Evolutionary conservation across 2,797 vertebrate species (phyloP).

Genomic region (Balearica regulorum): DNA sequence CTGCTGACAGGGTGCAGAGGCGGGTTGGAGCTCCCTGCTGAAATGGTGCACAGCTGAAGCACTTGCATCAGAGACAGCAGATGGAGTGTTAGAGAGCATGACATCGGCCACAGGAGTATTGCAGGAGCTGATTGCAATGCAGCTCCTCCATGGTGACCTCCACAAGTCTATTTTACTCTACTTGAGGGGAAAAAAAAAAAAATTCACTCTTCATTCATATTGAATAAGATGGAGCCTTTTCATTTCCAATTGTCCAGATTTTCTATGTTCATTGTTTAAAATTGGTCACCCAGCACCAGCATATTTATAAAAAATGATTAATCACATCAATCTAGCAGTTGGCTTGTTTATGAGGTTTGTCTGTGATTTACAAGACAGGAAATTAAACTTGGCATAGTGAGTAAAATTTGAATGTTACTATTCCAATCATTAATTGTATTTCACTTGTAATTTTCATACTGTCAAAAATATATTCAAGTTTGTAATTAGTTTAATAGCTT

Average conservation of each 20-base stretch:
- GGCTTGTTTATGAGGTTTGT: not conserved
- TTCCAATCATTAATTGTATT: slow-evolving; percentile 13
- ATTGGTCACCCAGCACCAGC: not conserved
- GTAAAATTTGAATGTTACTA: slow-evolving; percentile 2
- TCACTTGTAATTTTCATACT: not conserved
- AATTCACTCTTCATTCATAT: not conserved
- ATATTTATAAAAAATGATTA: slow-evolving; percentile 20
- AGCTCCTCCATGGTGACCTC: not conserved
- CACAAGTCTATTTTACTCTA: not conserved
- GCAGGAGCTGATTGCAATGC: not conserved
- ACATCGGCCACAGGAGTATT: not conserved
- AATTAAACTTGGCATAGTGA: not conserved
- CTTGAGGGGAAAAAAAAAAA: not conserved
- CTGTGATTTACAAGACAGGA: slow-evolving; percentile 14
- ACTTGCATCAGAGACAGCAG: not conserved
- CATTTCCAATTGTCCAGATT: not conserved
- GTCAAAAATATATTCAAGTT: not conserved
- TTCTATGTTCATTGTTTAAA: not conserved
- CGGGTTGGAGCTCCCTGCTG: not conserved
- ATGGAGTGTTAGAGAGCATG: not conserved
- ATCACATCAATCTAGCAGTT: not conserved
- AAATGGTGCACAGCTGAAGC: not conserved
- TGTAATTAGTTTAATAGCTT: not conserved
- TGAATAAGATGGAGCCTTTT: not conserved
- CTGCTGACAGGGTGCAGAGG: not conserved